Evolutionary conservation across 1,140 invertebrate genomes (phyloP), one percentile per base, ranked within the genome.

Genomic region (Trichoplusia ni): DNA sequence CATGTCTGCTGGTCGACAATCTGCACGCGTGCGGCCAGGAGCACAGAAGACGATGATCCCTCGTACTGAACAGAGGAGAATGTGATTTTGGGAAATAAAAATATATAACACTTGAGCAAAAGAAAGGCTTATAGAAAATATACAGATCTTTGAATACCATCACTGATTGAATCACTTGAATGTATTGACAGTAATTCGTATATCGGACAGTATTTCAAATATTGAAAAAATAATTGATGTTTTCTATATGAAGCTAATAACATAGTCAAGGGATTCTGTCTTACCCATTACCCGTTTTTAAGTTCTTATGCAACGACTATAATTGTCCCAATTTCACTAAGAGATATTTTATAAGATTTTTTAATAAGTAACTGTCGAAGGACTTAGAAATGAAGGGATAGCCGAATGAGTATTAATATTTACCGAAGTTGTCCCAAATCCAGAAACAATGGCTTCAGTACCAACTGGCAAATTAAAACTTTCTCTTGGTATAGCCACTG

Each of bases 391-490:
- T n/a, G 9, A 3, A 11, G 3, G 4, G 9, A 8, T 4, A 29
- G n/a, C n/a, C 8, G 5, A 8, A 21, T 14, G 18, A 38, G 16
- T 60, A 42, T 35, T 53, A 16, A 35, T 14, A 78, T 84, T 82
- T 69, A 91, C 90, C 6, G 79, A 69, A 49, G 75, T 78, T 6
- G 63, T 70, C 18, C 90, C 90, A 73, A 79, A 91, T 54, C 90
- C 90, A 25, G 90, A 84, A 5, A 91, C 85, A 7, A 85, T 19
- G 2, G 86, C 88, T 56, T 75, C 64, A 7, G 75, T 71, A 5
- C 79, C 82, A 25, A 47, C 60, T 6, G 73, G 70, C n/a, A 90
- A 42, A 1, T 23, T 18, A 7, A 67, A 44, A 56, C 68, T 64
- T 21, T 69, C 16, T 2, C 58, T 47, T 4, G 86, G 77, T 25